Evolutionary conservation across 2,113 vertebrate species (phyloP), one percentile per base, ranked within the genome.

Genomic region (Psilopsiagon aymara): DNA sequence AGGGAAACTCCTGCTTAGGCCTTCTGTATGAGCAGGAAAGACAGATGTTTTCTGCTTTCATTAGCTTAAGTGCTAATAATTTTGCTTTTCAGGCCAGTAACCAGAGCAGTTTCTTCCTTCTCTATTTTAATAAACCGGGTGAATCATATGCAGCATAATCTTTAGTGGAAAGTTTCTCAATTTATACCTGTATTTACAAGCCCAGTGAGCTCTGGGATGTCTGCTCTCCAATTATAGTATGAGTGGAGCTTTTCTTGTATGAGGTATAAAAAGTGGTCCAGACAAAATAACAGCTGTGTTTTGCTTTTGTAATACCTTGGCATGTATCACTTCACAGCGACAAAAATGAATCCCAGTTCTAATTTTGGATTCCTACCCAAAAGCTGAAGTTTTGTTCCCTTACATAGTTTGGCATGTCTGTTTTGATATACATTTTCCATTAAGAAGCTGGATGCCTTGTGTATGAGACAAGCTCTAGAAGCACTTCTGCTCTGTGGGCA

Each of bases 291-390:
- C 27, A 77, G 59, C 24, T 82, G 66, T 41, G 21, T 59, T 86
- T 90, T 63, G 52, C n/a, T 77, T 90, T 88, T 86, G 27, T 39
- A 80, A 43, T 53, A 82, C 85, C 49, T 93, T 6, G 2, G 44
- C 63, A 23, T 25, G 59, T 73, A 62, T 85, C 75, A 47, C 53
- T 92, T 93, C 57, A 39, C 21, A 17, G n/a, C 68, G 52, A 69
- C 92, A 90, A 80, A 79, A 64, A 55, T 2, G 75, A 95, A 86
- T 82, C 63, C 37, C 63, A 17, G 10, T 67, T 82, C 85, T 90
- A 63, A 70, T 88, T 90, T 80, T 82, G 49, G n/a, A 86, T 94
- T 94, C 49, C 76, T 66, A 23, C 62, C 39, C 85, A 94, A 90
- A 95, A 77, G 41, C 59, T 59, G 18, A 88, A 92, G 57, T 66